A percentile compares a stretch with the other conserved stretches of the same genome.
phyloP scores from a whole-genome alignment of 2,797 vertebrate species.

The Cirrhinus molitorella region DNA sequence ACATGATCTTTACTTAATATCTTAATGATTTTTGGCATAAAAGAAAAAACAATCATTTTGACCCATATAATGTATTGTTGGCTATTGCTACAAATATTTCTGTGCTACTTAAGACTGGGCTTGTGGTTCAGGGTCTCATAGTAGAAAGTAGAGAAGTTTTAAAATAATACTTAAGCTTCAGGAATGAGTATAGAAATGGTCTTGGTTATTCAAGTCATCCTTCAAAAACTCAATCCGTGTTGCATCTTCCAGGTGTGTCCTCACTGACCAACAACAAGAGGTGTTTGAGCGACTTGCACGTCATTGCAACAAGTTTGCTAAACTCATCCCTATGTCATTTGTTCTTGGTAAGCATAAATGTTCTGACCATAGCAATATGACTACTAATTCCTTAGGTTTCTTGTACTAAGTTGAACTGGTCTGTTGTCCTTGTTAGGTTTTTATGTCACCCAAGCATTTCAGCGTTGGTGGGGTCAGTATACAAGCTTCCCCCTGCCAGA shows the following conservation, averaged over 20 bases:
- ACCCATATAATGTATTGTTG: no score
- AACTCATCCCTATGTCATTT: slow-evolving; percentile 88
- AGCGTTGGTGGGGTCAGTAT: slow-evolving; percentile 93
- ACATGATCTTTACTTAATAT: no score
- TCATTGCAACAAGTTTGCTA: slow-evolving; percentile 87
- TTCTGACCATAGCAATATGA: background rate
- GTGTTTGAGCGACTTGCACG: slow-evolving; percentile 82
- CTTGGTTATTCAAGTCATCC: background rate
- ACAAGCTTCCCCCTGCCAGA: slow-evolving; percentile 91
- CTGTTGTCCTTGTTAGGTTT: slow-evolving; percentile 78
- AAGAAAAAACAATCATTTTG: no score
- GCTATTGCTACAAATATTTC: no score
- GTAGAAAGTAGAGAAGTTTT: no score
- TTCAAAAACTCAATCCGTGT: background rate
- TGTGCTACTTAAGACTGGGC: no score
- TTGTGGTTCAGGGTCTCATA: no score
- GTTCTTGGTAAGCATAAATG: slow-evolving; percentile 81
- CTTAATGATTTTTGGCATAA: no score
- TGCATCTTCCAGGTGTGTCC: slow-evolving; percentile 74
- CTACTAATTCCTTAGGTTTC: background rate
- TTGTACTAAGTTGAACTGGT: background rate
- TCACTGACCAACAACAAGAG: slow-evolving; percentile 80
- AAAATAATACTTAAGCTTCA: no score
- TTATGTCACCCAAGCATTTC: slow-evolving; percentile 88
- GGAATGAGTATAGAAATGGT: background rate